phyloP scores from a whole-genome alignment of 1,140 invertebrate species.

The Ips typographus region DNA sequence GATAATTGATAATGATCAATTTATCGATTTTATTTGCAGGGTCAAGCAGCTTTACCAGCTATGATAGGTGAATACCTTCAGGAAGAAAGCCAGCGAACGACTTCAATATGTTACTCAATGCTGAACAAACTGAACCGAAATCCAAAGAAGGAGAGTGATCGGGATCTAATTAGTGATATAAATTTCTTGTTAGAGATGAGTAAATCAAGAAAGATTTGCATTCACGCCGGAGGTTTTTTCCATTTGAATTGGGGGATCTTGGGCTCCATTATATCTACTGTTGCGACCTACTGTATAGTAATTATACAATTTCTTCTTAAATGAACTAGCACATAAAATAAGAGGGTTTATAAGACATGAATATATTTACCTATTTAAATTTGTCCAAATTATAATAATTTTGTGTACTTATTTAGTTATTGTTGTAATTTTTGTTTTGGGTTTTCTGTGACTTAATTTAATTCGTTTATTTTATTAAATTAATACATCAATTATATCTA shows the following conservation, averaged over 20 bases:
- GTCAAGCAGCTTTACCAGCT: constrained; percentile 13
- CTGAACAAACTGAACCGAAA: constrained; percentile 8
- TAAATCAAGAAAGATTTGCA: constrained; percentile 10
- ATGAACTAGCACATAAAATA: neutral
- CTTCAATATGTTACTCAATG: constrained; percentile 2
- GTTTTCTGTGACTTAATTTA: no score
- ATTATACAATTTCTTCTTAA: constrained; percentile 8
- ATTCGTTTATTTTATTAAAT: no score
- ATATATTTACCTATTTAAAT: no score
- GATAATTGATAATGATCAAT: neutral
- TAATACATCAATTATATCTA: no score
- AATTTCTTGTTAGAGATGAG: constrained; percentile 13
- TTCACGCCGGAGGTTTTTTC: constrained; percentile 29
- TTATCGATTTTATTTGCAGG: constrained; percentile 5
- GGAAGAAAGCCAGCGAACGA: constrained; percentile 11
- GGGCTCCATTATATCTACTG: constrained; percentile 3
- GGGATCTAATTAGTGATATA: neutral
- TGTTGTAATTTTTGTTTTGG: no score
- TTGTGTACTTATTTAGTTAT: no score
- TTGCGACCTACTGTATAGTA: constrained; percentile 2
- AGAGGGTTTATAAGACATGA: no score
- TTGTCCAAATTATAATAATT: no score
- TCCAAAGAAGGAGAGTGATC: neutral
- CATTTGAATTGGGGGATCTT: constrained; percentile 6
- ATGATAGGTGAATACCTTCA: constrained; percentile 14